Conservation (phyloP, 2,797 vertebrate genomes). For the Labeo calbasu region DNA sequence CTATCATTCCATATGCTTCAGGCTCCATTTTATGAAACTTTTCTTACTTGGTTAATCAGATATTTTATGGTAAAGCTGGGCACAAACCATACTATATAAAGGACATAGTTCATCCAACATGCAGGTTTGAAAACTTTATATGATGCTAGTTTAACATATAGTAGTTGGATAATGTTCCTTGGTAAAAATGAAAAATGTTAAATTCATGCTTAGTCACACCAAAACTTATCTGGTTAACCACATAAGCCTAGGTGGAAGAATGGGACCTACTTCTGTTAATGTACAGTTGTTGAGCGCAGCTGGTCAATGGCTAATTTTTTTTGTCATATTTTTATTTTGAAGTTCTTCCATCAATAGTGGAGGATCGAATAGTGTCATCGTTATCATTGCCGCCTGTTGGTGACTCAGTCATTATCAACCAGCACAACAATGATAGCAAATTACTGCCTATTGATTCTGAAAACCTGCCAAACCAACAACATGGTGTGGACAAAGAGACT, state of each 20-base stretch:
- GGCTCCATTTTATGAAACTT: background rate
- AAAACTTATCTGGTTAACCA: background rate
- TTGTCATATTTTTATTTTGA: background rate
- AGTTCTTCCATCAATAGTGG: slow-evolving; percentile 59
- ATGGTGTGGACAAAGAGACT: slow-evolving; percentile 12
- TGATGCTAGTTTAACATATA: background rate
- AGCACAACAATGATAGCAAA: slow-evolving; percentile 1
- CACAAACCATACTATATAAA: background rate
- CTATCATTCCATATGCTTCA: background rate
- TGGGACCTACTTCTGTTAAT: background rate
- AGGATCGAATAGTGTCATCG: slow-evolving; percentile 57
- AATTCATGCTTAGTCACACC: background rate
- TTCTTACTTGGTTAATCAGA: background rate
- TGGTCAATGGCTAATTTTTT: background rate
- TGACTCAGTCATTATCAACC: slow-evolving; percentile 28
- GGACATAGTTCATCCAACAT: background rate
- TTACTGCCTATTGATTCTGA: background rate
- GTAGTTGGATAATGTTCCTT: background rate
- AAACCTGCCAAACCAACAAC: slow-evolving; percentile 8
- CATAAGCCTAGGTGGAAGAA: background rate
- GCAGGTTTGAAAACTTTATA: background rate
- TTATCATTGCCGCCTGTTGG: slow-evolving; percentile 50
- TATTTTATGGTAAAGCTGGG: background rate
- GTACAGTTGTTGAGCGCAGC: background rate
- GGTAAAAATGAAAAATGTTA: background rate